phyloP scores from a whole-genome alignment of 2,113 vertebrate genomes.

The Phylloscopus trochilus region DNA sequence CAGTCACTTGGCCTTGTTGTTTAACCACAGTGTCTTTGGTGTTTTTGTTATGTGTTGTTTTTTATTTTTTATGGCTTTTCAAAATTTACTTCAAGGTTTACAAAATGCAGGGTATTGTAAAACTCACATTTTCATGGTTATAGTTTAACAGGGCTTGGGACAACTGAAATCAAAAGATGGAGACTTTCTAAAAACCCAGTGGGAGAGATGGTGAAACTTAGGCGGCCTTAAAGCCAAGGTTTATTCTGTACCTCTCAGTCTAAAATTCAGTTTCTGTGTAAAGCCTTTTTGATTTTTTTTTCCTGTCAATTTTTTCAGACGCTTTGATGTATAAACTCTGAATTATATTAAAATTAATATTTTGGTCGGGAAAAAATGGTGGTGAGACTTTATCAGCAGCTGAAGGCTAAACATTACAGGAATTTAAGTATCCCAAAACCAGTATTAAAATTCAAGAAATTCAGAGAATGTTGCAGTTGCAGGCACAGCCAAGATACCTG shows the following conservation, averaged over 20 bases:
- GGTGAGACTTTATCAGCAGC: not conserved
- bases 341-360: not conserved
- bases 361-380: not conserved
- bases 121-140: not conserved
- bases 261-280: not conserved
- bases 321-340: not conserved
- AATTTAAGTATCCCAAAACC: not conserved
- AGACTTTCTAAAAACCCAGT: not conserved
- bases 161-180: not conserved
- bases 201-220: not conserved
- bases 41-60: not conserved
- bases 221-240: not conserved
- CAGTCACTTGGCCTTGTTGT: not conserved
- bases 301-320: not conserved
- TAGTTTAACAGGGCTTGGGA: not conserved
- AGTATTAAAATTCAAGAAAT: not conserved
- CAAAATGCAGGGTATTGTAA: conserved; percentile 3
- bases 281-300: not conserved
- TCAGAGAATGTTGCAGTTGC: not conserved
- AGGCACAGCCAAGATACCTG: not conserved
- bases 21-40: not conserved
- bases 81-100: conserved; percentile 18
- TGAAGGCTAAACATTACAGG: not conserved
- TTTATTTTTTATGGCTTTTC: not conserved
- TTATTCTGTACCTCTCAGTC: not conserved